Conservation (phyloP, 1,140 invertebrate genomes). For the Glossosoma conforme region DNA sequence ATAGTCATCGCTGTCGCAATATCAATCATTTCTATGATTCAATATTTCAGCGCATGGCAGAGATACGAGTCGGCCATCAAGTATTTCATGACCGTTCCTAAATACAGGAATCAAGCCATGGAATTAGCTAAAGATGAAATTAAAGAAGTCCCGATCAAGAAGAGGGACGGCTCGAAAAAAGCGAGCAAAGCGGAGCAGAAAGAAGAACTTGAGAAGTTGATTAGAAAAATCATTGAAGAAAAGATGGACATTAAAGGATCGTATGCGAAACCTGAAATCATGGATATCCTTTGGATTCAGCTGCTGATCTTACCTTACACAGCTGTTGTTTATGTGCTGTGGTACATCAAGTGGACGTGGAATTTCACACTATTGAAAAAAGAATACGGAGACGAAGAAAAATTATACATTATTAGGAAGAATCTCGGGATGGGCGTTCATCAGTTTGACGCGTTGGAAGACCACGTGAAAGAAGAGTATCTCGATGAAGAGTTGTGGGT, state of each 20-base stretch:
- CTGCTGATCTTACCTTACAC: constrained; percentile 73
- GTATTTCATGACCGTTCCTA: constrained; percentile 81
- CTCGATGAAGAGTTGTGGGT: constrained; percentile 76
- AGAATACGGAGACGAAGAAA: constrained; percentile 76
- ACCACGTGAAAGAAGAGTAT: constrained; percentile 69
- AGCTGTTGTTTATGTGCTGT: constrained; percentile 60
- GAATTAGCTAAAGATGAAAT: constrained; percentile 75
- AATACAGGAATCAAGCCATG: constrained; percentile 78
- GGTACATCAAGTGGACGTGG: constrained; percentile 76
- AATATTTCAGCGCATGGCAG: constrained; percentile 72
- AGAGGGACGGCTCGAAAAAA: constrained; percentile 47
- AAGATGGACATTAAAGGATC: constrained; percentile 89
- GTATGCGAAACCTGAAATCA: constrained; percentile 74
- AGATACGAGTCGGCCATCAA: constrained; percentile 79
- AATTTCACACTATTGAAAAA: constrained; percentile 70
- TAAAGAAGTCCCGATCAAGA: constrained; percentile 52
- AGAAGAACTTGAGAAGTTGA: constrained; percentile 68
- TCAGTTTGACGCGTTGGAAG: constrained; percentile 67
- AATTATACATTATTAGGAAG: constrained; percentile 77
- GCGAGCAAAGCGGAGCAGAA: constrained; percentile 68
- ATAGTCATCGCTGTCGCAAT: constrained; percentile 81
- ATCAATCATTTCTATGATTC: constrained; percentile 77
- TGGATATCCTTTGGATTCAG: constrained; percentile 78
- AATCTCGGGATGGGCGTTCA: constrained; percentile 65
- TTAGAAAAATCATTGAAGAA: constrained; percentile 77